These are phyloP conservation scores for Euwallacea fornicatus DNA, from an alignment of 1,140 invertebrate genomes.

Conservation along the genomic window DNA sequence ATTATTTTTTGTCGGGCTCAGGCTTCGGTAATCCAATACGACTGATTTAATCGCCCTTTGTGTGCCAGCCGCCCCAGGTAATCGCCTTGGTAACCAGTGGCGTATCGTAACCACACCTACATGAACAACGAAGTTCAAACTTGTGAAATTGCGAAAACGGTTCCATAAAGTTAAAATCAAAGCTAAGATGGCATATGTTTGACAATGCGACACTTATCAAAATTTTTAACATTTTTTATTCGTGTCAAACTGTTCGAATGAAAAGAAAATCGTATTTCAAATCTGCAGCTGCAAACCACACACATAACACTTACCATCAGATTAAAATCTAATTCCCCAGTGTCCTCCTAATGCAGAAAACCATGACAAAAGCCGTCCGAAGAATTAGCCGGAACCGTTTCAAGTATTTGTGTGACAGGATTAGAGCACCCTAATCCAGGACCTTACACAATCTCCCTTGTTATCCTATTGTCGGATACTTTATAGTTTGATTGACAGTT, in stretches of 20 bases:
- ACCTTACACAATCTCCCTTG: conserved; percentile 5
- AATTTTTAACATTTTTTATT: no score
- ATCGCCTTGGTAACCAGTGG: conserved; percentile 1
- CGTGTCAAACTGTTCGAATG: no score
- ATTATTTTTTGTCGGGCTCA: conserved; percentile 8
- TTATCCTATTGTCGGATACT: background rate
- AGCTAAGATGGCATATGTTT: no score
- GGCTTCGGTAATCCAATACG: conserved; percentile 16
- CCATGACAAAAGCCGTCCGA: background rate
- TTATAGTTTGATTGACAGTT: background rate
- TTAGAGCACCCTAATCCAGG: background rate
- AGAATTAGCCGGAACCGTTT: conserved; percentile 3
- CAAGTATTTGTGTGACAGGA: background rate
- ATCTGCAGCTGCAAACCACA: background rate
- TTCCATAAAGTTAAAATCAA: no score
- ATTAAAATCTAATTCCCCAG: no score
- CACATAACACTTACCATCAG: background rate
- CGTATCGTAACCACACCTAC: no score
- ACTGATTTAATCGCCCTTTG: conserved; percentile 19
- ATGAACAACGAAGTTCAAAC: background rate
- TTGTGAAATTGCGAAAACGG: no score
- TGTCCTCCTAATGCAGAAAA: no score
- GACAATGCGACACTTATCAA: no score
- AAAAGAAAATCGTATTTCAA: no score
- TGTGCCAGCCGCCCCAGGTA: conserved; percentile 8